Evolutionary conservation across 2,113 vertebrate genomes (phyloP), one percentile per base, ranked within the genome.

Genomic region (Collichthys lucidus): DNA sequence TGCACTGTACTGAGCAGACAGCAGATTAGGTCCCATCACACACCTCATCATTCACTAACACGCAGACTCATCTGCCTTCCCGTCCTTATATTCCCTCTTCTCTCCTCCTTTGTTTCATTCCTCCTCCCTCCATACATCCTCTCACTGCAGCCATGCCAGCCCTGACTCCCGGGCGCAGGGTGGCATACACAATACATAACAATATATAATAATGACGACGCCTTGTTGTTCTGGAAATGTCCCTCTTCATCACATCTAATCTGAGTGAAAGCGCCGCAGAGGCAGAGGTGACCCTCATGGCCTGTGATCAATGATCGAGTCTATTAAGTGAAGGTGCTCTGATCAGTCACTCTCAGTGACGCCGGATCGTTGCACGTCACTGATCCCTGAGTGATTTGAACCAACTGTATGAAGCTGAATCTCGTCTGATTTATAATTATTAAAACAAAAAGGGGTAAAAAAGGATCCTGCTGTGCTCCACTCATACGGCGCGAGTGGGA

Each of bases 21-120:
- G 87, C 77, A 91, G 88, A 92, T 92, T 91, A 93, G 88, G 64
- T 88, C 80, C 89, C 84, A 90, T 92, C 86, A 83, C 89, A 91
- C 75, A 91, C 86, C 84, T 90, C 89, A 90, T 92, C 86, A 90
- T 88, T 90, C 87, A 88, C 83, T 64, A 83, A 88, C 86, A 87
- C 55, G 12, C 73, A 87, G 24, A 59, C 62, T 77, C 88, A 70
- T 86, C 61, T 74, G 63, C 60, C 72, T 69, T 57, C 66, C 62
- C 49, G 3, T 20, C 61, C 68, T 47, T 52, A 24, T 14, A 60
- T 40, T 57, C 40, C 9, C 47, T 60, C 68, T 24, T 80, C 20
- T 71, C 17, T 57, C 22, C 49, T 15, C 3, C 3, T 47, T 5
- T 60, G 19, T 62, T 53, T 68, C 56, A 31, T 77, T 68, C 52